These are phyloP conservation scores for Enteromius mattozi DNA, from an alignment of 2,797 vertebrate species.

Conservation along the genomic window DNA sequence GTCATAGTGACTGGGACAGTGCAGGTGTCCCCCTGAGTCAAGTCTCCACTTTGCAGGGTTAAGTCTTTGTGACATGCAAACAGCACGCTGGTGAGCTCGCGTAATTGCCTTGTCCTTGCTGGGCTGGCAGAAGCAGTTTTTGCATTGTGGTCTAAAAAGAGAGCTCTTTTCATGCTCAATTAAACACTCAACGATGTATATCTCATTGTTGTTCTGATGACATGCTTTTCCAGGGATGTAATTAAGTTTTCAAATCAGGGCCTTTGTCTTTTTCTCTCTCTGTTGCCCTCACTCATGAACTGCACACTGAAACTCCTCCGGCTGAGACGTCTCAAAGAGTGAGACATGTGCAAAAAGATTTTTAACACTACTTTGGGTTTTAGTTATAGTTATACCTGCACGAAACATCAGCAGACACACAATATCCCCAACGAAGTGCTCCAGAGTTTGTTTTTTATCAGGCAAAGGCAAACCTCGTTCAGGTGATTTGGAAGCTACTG, in stretches of 20 bases:
- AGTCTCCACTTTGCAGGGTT: constrained; percentile 65
- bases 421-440: not conserved
- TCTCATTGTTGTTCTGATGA: constrained; percentile 63
- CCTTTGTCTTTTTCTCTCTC: constrained; percentile 55
- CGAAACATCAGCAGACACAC: constrained; percentile 2
- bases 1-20: constrained; percentile 60
- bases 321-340: constrained; percentile 34
- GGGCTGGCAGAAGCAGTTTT: constrained; percentile 52
- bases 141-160: constrained; percentile 54
- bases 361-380: not conserved
- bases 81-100: constrained; percentile 47
- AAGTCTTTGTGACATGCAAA: constrained; percentile 67
- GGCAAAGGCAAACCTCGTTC: not conserved
- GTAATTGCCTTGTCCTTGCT: constrained; percentile 57
- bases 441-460: not conserved
- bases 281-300: constrained; percentile 39
- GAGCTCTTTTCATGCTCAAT: constrained; percentile 61
- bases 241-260: constrained; percentile 69
- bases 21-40: constrained; percentile 66
- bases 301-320: constrained; percentile 44
- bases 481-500: not conserved
- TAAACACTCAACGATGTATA: constrained; percentile 65
- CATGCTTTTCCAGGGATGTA: constrained; percentile 63
- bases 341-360: not conserved
- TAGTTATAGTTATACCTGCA: not conserved